These are phyloP conservation scores for Capitulum mitella DNA, from an alignment of 2,888 invertebrate species.

Conservation along the genomic window DNA sequence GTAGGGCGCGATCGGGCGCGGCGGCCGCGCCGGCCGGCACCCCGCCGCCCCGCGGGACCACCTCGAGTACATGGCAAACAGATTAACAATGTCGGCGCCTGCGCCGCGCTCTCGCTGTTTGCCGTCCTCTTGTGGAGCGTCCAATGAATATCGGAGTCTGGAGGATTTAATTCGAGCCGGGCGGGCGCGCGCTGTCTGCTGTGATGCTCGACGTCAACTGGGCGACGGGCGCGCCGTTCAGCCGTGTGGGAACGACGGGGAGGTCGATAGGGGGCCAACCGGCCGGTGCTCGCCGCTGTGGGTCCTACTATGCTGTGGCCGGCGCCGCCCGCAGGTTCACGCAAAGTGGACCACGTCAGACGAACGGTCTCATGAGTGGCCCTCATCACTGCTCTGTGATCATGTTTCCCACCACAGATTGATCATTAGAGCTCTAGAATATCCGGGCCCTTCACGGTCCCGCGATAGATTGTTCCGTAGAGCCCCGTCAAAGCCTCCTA, in stretches of 20 bases:
- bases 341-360: too few relatives aligned
- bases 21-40: background rate
- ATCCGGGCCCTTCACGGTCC: too few relatives aligned
- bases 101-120: background rate
- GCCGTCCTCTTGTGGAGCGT: constrained; percentile 12
- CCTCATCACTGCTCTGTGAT: too few relatives aligned
- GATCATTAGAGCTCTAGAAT: too few relatives aligned
- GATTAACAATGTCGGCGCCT: constrained; percentile 21
- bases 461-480: too few relatives aligned
- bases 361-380: too few relatives aligned
- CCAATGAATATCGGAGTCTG: constrained; percentile 18
- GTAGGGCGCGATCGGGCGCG: background rate
- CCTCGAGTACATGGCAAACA: constrained; percentile 21
- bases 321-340: too few relatives aligned
- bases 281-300: too few relatives aligned
- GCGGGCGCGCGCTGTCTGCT: background rate
- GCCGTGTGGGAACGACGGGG: background rate
- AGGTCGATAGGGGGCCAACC: background rate
- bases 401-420: too few relatives aligned
- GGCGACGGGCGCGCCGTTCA: background rate
- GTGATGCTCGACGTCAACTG: background rate
- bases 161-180: background rate
- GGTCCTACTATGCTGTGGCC: too few relatives aligned
- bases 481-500: too few relatives aligned
- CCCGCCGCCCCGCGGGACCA: background rate